These are phyloP conservation scores for Sarcoramphus papa DNA, from an alignment of 2,797 vertebrate species.

Conservation along the genomic window DNA sequence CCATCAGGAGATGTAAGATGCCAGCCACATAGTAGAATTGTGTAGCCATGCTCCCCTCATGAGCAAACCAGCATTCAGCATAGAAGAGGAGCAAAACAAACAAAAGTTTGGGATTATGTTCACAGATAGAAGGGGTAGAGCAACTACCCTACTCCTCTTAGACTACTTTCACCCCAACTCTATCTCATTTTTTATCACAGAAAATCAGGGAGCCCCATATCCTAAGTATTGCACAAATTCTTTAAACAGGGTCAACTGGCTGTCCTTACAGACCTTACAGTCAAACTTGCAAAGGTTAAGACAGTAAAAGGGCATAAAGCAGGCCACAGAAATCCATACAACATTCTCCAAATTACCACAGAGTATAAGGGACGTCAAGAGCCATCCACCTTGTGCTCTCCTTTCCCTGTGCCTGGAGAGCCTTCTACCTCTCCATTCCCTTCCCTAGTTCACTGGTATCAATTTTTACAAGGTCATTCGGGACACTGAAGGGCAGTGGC, in stretches of 20 bases:
- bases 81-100: not conserved
- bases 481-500: not conserved
- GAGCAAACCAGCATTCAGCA: not conserved
- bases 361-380: not conserved
- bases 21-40: not conserved
- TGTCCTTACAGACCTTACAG: not conserved
- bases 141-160: not conserved
- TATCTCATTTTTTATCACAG: not conserved
- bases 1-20: not conserved
- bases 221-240: not conserved
- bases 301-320: not conserved
- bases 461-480: not conserved
- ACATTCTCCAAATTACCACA: not conserved
- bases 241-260: not conserved
- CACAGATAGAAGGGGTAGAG: not conserved
- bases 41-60: accelerated
- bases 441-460: not conserved
- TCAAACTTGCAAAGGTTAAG: not conserved
- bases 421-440: not conserved
- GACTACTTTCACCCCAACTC: not conserved
- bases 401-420: not conserved
- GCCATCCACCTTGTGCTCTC: not conserved
- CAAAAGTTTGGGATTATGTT: not conserved
- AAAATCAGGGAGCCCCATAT: not conserved
- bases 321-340: not conserved